Conservation (phyloP, 2,113 vertebrate species). For the Egretta garzetta region DNA sequence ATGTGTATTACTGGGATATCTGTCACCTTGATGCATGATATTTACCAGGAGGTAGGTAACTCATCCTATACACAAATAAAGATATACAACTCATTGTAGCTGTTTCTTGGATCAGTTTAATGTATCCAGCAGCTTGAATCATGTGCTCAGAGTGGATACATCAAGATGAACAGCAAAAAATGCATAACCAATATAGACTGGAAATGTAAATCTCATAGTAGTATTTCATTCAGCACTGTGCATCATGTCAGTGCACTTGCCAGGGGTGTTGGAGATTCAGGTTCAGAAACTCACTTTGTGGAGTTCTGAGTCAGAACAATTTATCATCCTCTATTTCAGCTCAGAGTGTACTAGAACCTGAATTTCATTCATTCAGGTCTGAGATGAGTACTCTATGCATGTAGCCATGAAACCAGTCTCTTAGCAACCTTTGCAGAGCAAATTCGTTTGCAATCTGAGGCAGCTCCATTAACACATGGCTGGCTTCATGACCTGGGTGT, state of each 20-base stretch:
- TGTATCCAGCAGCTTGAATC: not conserved
- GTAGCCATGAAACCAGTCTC: not conserved
- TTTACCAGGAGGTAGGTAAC: not conserved
- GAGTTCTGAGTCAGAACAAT: not conserved
- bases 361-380: not conserved
- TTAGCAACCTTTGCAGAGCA: not conserved
- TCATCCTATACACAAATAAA: not conserved
- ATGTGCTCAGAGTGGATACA: not conserved
- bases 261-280: not conserved
- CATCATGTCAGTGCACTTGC: not conserved
- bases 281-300: not conserved
- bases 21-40: not conserved
- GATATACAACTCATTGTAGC: not conserved
- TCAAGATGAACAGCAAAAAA: not conserved
- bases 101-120: not conserved
- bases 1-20: not conserved
- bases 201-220: not conserved
- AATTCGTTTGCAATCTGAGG: not conserved
- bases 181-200: not conserved
- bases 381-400: not conserved
- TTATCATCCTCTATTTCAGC: not conserved
- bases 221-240: not conserved
- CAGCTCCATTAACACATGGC: not conserved
- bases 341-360: not conserved
- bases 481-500: not conserved